Evolutionary conservation across 1,140 invertebrate species (phyloP).

Genomic region (Leptinotarsa defecta): DNA sequence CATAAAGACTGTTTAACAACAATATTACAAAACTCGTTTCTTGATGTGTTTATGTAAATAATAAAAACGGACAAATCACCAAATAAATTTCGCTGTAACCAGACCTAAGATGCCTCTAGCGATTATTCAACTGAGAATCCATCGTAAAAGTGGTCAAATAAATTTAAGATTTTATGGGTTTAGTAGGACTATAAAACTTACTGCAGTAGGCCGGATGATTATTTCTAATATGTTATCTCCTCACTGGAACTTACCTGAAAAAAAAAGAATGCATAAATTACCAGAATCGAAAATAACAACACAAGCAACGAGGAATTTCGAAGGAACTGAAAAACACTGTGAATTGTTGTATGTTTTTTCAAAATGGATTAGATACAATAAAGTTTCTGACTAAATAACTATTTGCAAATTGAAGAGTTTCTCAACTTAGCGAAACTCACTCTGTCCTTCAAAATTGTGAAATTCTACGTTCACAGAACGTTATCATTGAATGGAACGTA

Average conservation of each 20-base stretch:
- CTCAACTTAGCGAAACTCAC: too few relatives aligned
- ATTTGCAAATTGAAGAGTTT: too few relatives aligned
- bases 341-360: too few relatives aligned
- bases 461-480: too few relatives aligned
- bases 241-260: slow-evolving; percentile 8
- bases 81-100: slow-evolving; percentile 15
- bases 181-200: background rate
- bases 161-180: background rate
- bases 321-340: too few relatives aligned
- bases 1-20: background rate
- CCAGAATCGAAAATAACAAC: too few relatives aligned
- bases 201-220: background rate
- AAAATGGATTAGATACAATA: too few relatives aligned
- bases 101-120: background rate
- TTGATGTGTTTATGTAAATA: slow-evolving; percentile 19
- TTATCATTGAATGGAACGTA: too few relatives aligned
- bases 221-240: background rate
- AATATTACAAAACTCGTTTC: slow-evolving; percentile 7
- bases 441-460: too few relatives aligned
- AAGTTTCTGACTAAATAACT: too few relatives aligned
- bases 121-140: background rate
- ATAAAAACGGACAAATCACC: slow-evolving; percentile 21
- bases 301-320: too few relatives aligned
- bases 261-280: background rate
- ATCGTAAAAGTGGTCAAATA: background rate